A percentile compares a stretch with the other conserved stretches of the same genome.
phyloP scores from a whole-genome alignment of 2,113 vertebrate species.

The Scomber colias region DNA sequence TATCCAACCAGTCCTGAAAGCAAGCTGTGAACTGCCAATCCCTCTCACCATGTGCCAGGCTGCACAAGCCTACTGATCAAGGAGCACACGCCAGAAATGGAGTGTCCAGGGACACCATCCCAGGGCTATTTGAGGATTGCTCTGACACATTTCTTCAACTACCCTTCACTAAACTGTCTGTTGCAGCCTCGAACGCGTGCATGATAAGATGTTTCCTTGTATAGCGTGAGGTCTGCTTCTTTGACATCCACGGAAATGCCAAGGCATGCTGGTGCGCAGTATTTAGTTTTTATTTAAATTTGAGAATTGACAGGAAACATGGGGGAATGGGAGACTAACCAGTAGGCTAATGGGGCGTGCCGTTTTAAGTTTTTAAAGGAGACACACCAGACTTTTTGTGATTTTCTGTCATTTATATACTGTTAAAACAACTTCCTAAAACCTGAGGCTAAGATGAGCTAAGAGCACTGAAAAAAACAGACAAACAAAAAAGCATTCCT shows the following conservation, averaged over 20 bases:
- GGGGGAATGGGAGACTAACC: too few species aligned
- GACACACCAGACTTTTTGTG: too few species aligned
- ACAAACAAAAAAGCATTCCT: too few species aligned
- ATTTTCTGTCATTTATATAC: too few species aligned
- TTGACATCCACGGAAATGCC: slow-evolving; percentile 1
- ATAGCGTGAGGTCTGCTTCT: background rate
- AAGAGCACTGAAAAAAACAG: too few species aligned
- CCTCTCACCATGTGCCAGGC: slow-evolving; percentile 51
- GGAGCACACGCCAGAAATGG: slow-evolving; percentile 35
- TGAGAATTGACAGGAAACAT: too few species aligned
- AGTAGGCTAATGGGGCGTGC: too few species aligned
- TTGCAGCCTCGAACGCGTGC: slow-evolving; percentile 15
- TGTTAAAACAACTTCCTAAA: too few species aligned
- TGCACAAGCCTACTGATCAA: slow-evolving; percentile 57
- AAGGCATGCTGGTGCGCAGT: background rate
- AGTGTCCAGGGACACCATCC: slow-evolving; percentile 55
- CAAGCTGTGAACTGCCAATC: slow-evolving; percentile 70
- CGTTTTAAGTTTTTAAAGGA: too few species aligned
- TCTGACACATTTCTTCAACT: slow-evolving; percentile 56
- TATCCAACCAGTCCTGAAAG: slow-evolving; percentile 61
- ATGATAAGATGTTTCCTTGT: slow-evolving; percentile 42
- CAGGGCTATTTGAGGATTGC: slow-evolving; percentile 36
- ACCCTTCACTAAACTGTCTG: slow-evolving; percentile 38
- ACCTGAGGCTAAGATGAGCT: too few species aligned
- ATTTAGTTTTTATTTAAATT: background rate